Percentiles rank a stretch among this genome's conserved stretches.
phyloP scores from a whole-genome alignment of 2,888 invertebrate species.

The Axea sp. region DNA sequence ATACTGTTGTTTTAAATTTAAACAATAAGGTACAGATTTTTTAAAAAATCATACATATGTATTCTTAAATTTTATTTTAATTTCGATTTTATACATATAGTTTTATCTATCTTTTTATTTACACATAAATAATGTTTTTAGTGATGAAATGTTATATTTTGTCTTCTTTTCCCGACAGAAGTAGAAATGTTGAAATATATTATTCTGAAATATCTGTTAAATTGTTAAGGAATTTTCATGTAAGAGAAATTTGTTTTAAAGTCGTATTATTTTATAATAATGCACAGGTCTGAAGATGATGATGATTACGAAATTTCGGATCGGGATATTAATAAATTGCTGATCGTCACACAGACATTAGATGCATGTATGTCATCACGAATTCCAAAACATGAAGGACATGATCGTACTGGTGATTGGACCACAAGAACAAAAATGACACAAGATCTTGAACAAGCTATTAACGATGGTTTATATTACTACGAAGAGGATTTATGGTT shows the following conservation, averaged over 20 bases:
- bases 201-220: conserved; percentile 62
- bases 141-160: conserved; percentile 64
- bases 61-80: neutral
- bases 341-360: conserved; percentile 93
- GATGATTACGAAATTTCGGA: conserved; percentile 95
- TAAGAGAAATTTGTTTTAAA: neutral
- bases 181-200: conserved; percentile 47
- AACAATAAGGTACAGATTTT: no score
- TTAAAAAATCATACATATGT: no score
- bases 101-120: conserved; percentile 3
- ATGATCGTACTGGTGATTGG: conserved; percentile 95
- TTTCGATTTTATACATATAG: neutral
- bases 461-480: conserved; percentile 97
- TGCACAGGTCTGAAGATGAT: conserved; percentile 86
- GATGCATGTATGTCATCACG: conserved; percentile 78
- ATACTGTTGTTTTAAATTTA: no score
- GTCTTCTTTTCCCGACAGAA: conserved; percentile 76
- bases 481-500: conserved; percentile 98
- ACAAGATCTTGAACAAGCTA: conserved; percentile 95
- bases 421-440: conserved; percentile 95
- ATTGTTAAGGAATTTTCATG: no score
- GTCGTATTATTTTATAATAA: neutral
- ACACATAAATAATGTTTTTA: no score
- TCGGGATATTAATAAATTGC: conserved; percentile 93
- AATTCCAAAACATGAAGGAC: conserved; percentile 90